These are phyloP conservation scores for Calidris pugnax DNA, from an alignment of 2,113 vertebrate genomes.

Conservation along the genomic window DNA sequence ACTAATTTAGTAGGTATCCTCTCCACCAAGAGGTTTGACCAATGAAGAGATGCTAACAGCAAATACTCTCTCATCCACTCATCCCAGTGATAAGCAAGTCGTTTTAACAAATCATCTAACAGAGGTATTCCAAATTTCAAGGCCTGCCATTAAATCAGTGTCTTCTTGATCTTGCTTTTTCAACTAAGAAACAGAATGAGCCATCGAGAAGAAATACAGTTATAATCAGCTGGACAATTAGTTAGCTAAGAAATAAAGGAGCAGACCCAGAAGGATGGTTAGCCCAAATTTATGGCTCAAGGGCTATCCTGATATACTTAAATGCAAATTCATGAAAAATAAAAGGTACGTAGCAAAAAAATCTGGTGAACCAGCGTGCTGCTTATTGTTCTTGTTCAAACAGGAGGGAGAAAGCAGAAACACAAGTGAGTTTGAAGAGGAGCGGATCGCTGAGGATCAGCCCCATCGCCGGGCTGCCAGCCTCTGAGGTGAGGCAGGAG, in stretches of 20 bases:
- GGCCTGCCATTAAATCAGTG: not conserved
- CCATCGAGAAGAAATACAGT: not conserved
- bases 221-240: not conserved
- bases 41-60: not conserved
- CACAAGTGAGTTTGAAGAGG: too few relatives aligned
- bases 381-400: accelerated
- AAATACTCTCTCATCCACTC: not conserved
- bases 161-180: not conserved
- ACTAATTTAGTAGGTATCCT: not conserved
- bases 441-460: not conserved
- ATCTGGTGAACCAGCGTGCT: accelerated
- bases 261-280: not conserved
- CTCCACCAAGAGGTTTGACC: not conserved
- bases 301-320: not conserved
- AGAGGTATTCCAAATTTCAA: not conserved
- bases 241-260: not conserved
- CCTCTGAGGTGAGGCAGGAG: not conserved
- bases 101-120: not conserved
- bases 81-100: not conserved
- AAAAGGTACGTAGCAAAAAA: not conserved
- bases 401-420: not conserved
- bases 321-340: not conserved
- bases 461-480: not conserved
- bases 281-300: not conserved
- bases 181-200: not conserved